Conservation (phyloP, 2,888 invertebrate genomes). For the Sarcophaga rosellei region DNA sequence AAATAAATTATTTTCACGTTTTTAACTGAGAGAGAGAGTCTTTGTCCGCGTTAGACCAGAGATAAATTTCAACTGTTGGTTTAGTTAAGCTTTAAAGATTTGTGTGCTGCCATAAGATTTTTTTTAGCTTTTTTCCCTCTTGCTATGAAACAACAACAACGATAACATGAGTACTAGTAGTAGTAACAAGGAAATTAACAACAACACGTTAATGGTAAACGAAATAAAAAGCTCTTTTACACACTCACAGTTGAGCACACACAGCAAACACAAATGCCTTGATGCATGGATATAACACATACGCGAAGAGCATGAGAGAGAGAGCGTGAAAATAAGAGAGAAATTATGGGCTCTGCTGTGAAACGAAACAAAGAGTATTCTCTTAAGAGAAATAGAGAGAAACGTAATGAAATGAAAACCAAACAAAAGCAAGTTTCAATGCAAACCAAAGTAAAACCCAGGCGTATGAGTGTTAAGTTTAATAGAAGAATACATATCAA, state of each 20-base stretch:
- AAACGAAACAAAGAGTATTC: conserved; percentile 28
- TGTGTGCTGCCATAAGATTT: conserved; percentile 58
- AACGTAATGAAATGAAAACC: conserved; percentile 3
- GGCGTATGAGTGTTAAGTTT: conserved; percentile 10
- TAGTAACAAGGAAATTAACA: conserved; percentile 41
- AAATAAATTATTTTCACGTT: conserved; percentile 45
- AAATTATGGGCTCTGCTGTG: neutral
- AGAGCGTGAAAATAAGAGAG: conserved; percentile 1
- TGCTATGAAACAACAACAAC: conserved; percentile 19
- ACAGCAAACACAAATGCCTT: conserved; percentile 39
- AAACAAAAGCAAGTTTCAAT: neutral
- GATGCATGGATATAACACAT: conserved; percentile 4
- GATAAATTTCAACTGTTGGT: conserved; percentile 66
- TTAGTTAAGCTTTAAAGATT: conserved; percentile 64
- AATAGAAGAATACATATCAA: neutral
- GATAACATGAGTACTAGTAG: conserved; percentile 10
- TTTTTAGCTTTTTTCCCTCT: conserved; percentile 52
- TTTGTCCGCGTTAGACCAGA: conserved; percentile 61
- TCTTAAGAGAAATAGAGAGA: neutral
- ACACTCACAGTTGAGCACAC: conserved; percentile 50
- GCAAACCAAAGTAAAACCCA: neutral
- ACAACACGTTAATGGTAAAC: conserved; percentile 7
- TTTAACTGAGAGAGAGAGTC: conserved; percentile 11
- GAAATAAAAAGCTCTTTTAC: conserved; percentile 46
- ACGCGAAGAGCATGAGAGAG: neutral